Base-by-base conservation (phyloP, 37 sponge, comb jelly and placozoan genomes). In the Eunapius fragilis region DNA sequence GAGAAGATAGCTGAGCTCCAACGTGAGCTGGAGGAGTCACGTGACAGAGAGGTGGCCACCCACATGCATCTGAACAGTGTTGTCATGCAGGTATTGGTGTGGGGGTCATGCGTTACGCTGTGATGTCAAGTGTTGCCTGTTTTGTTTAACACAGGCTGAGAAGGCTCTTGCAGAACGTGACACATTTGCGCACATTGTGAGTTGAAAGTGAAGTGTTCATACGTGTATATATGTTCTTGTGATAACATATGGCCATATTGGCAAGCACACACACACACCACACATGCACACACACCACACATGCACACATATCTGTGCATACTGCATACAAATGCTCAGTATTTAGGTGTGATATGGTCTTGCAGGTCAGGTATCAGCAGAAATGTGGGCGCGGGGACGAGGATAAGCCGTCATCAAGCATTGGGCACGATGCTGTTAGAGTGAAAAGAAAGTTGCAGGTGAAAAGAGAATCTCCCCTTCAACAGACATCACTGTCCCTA, bases 151-250 rank as follows among this genome's bases (percentile, higher is more conserved):
- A 0, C 11, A 69, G 70, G 86, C 86, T 25, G 87, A 92, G 80
- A 85, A 81, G 67, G 69, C 89, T 11, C 31, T 75, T 48, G 82
- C 86, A 36, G 93, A 92, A 58, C 85, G 89, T 30, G 83, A 88
- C n/a, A 82, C 85, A 17, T 80, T 84, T 76, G 79, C 72, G 13
- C 80, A 45, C 31, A 75, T 92, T 25, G 92, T 92, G 76, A 84
- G 89, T 71, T 19, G 30, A 72, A 72, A 13, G 13, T 1, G 28
- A 72, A 41, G 6, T 41, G 41, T 41, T 41, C 41, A 41, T 6
- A 41, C 41, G 41, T 41, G 6, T 6, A 41, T 6, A 41, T 6
- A 41, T 41, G n/a, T n/a, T n/a, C n/a, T n/a, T n/a, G n/a, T n/a
- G n/a, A n/a, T n/a, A n/a, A n/a, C n/a, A n/a, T n/a, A n/a, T n/a